Percentiles rank a stretch among this genome's conserved stretches.
These are phyloP conservation scores for Ectemnius cavifrons DNA, from an alignment of 2,888 invertebrate species.

Conservation along the genomic window DNA sequence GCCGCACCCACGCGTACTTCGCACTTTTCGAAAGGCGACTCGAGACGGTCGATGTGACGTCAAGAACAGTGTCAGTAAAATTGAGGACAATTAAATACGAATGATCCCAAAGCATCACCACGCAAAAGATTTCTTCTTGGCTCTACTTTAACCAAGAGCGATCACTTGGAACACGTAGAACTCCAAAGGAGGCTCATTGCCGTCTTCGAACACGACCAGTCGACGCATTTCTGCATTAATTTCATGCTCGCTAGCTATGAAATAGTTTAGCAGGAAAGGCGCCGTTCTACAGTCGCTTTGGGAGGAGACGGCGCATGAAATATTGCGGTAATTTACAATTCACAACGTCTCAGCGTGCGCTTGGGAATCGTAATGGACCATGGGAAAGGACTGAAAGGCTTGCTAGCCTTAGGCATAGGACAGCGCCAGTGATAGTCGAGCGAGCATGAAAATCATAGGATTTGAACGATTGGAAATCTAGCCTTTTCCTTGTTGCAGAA, in stretches of 20 bases:
- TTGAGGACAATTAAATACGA: too few species aligned
- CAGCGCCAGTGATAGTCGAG: neutral
- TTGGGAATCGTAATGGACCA: neutral
- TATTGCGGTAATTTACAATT: conserved; percentile 22
- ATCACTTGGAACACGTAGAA: neutral
- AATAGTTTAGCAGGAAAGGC: conserved; percentile 47
- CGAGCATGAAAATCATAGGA: neutral
- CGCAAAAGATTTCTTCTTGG: too few species aligned
- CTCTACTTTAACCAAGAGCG: too few species aligned
- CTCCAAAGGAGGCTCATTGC: neutral
- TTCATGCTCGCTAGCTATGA: conserved; percentile 61
- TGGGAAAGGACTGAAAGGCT: too few species aligned
- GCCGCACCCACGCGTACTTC: neutral
- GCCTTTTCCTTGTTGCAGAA: too few species aligned
- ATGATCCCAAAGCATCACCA: too few species aligned
- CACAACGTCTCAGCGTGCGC: neutral
- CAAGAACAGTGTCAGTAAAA: too few species aligned
- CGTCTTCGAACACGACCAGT: neutral
- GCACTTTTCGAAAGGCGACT: too few species aligned
- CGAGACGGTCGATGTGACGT: too few species aligned
- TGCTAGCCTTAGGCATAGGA: neutral
- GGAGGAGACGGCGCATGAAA: conserved; percentile 51
- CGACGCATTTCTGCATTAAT: conserved; percentile 55
- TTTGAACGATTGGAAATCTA: too few species aligned
- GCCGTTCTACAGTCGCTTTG: conserved; percentile 43